Evolutionary conservation across 2,113 vertebrate species (phyloP), one percentile per base, ranked within the genome.

Genomic region (Ascaphus truei): DNA sequence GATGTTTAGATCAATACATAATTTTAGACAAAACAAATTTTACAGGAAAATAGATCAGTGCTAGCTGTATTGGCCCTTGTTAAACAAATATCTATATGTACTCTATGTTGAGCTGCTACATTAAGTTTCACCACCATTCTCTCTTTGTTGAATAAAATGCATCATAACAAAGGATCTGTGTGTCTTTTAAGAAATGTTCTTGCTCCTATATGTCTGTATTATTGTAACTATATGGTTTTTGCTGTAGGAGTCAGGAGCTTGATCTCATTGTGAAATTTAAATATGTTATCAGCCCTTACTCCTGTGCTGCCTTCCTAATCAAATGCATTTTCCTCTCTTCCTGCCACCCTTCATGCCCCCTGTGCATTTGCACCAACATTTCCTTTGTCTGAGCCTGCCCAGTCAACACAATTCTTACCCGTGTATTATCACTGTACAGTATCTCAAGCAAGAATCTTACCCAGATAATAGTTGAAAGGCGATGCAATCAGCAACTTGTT

Each of bases 401-500:
- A 59, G 55, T 60, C 43, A 60, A 60, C 56, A 59, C 55, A 66
- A 59, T 59, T 60, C 55, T 22, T 29, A 50, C 55, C 29, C 22
- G 4, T 27, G 36, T 58, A 68, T 68, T 68, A 56, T 68, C 41
- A 9, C 3, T 27, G 30, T 33, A 45, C 3, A 59, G 31, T 50
- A 68, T 68, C 47, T 30, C 11, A 59, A 59, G 41, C 51, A 26
- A 34, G 26, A 39, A 18, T 48, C 41, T 50, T 25, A 30, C 43
- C 48, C 31, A 50, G 55, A 68, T 68, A 68, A 68, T 59, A 34
- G 52, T 57, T 31, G 43, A n/a, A 48, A 68, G 13, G 30, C 66
- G 51, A 16, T 59, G 66, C 55, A 68, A 68, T 68, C 66, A 68
- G 66, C 16, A 29, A 39, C 41, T 68, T 68, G 66, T 59, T 68